Base-by-base conservation (phyloP, 2,888 invertebrate species). In the Cosmopolites sordidus region DNA sequence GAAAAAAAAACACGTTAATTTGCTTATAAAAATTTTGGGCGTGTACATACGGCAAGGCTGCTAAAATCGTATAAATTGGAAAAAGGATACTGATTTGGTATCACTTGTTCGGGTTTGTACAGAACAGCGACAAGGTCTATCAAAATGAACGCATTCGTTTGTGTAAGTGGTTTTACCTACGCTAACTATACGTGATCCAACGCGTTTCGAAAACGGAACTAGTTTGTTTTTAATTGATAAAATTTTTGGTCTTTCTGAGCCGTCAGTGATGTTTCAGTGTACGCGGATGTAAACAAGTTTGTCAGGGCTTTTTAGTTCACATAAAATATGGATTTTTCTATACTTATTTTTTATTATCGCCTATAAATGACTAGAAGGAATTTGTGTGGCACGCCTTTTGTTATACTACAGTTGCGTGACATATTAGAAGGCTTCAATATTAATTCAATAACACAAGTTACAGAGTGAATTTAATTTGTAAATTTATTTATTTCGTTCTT, bases 71-170 rank as follows among this genome's bases (percentile, higher is more conserved):
- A 64, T 64, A 64, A 64, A 64, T 60, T 56, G 52, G 56, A 52
- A 60, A 53, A 55, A 58, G 55, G 44, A 47, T 54, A 49, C 49
- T 49, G 53, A 55, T 58, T 62, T 58, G 54, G 61, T 63, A 64
- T 62, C 62, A 66, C 62, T 66, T 60, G 62, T 66, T 63, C 64
- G 62, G 64, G 63, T 65, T 62, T 58, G 49, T 48, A 56, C 46
- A 49, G 49, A 59, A 59, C 59, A 59, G 56, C 59, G 51, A 56
- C 59, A 56, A 56, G 59, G 54, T 56, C 48, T 51, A 49, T 43
- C 51, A 51, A 56, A 59, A 59, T 59, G 59, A 59, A 59, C 59
- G 59, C 56, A 51, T 51, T 53, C 51, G 48, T 51, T 48, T 54
- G 59, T 56, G 59, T 59, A 56, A 59, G 59, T 59, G 56, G 40